These are phyloP conservation scores for Lucifuga dentata DNA, from an alignment of 2,113 vertebrate genomes.

Conservation along the genomic window DNA sequence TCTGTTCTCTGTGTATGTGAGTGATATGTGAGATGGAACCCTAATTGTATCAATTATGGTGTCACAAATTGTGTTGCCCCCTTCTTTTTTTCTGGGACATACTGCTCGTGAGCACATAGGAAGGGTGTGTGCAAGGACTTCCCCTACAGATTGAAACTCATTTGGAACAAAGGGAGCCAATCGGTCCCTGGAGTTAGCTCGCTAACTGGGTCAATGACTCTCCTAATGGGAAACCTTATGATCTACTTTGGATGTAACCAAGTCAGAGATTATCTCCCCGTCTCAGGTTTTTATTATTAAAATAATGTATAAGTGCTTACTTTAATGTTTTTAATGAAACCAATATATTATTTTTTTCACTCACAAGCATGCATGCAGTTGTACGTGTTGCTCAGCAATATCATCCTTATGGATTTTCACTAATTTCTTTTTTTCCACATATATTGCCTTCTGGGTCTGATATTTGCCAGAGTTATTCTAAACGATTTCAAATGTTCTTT, in stretches of 20 bases:
- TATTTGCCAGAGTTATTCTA: too few species aligned
- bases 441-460: too few species aligned
- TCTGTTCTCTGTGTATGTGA: too few species aligned
- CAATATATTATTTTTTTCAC: not conserved
- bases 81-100: constrained; percentile 44
- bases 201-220: constrained; percentile 72
- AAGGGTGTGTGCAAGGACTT: constrained; percentile 61
- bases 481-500: too few species aligned
- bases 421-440: too few species aligned
- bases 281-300: constrained; percentile 2
- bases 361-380: not conserved
- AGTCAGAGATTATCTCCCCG: not conserved
- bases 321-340: too few species aligned
- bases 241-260: too few species aligned
- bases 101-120: constrained; percentile 3
- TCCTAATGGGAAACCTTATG: constrained; percentile 53
- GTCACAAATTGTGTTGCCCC: too few species aligned
- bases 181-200: constrained; percentile 54
- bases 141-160: constrained; percentile 68
- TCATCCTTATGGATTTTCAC: too few species aligned
- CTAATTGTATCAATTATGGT: too few species aligned
- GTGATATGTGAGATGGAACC: too few species aligned
- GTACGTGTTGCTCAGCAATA: too few species aligned
- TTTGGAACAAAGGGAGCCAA: constrained; percentile 46
- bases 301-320: constrained; percentile 24